Base-by-base conservation (phyloP, 2,797 vertebrate species). In the Chelmon rostratus region DNA sequence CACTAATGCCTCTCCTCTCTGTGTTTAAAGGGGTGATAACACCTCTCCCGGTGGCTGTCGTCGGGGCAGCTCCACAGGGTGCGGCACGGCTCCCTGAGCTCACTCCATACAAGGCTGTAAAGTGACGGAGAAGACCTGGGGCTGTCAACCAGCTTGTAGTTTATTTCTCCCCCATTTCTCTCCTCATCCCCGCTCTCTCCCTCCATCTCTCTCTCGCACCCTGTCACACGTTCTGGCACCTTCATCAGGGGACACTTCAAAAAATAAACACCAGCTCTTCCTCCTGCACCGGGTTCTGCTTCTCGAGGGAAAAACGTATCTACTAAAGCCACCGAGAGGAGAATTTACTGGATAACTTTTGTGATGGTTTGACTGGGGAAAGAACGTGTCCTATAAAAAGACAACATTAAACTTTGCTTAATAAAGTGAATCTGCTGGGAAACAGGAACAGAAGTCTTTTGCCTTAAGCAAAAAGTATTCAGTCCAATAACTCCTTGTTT, bases 21-120 rank as follows among this genome's bases (percentile, higher is more conserved):
- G 75, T 88, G 83, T 91, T 93, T 91, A 89, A 86, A 89, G 86
- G 68, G 77, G 83, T 83, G 91, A 92, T 91, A 90, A 90, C 90
- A 90, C 85, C 82, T 92, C 86, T 91, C 73, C 42, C 28, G 9
- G 82, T 47, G 83, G 75, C 84, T 85, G 86, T 88, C 86, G 59
- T 59, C 79, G 1, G 68, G 63, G 59, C 56, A 44, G 79, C 83
- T 85, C 83, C 59, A 1, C 73, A 18, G 84, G 84, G 80, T 53
- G 56, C 78, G 5, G 70, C 62, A 3, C 54, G 8, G 74, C 76
- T 86, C 80, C 74, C 66, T 1, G 31, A 21, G 66, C 56, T n/a
- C 37, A 28, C 81, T 69, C 70, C 58, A 64, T 79, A 88, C 85
- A 84, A 31, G 85, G 89, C 81, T 86, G 90, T 73, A 35, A 92